Evolutionary conservation across 2,797 vertebrate species (phyloP).

Genomic region (Apodemus agrarius): DNA sequence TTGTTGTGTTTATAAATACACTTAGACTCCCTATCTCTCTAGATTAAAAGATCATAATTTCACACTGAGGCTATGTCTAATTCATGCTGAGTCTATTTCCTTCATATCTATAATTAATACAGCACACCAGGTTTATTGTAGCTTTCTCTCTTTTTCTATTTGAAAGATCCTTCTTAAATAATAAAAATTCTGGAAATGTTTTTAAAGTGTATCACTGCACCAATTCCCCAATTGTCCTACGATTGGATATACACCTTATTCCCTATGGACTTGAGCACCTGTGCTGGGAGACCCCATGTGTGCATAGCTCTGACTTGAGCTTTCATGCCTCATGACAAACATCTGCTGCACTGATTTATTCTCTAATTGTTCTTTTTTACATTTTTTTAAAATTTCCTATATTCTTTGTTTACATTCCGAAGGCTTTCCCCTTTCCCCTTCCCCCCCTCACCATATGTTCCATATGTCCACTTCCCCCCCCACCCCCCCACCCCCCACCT

Average conservation of each 20-base stretch:
- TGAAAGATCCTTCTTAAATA: background rate
- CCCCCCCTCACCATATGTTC: too few relatives aligned
- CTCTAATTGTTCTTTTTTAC: too few relatives aligned
- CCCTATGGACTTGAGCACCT: too few relatives aligned
- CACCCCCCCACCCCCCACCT: too few relatives aligned
- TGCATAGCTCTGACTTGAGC: background rate
- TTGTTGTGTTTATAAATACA: background rate
- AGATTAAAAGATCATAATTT: background rate
- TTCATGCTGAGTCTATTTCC: background rate
- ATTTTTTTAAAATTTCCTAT: too few relatives aligned
- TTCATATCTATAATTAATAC: background rate
- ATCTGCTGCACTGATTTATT: background rate
- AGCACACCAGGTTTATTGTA: background rate
- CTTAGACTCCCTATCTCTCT: background rate
- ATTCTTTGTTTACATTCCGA: too few relatives aligned
- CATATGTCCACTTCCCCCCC: too few relatives aligned
- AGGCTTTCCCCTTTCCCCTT: too few relatives aligned
- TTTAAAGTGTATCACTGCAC: background rate
- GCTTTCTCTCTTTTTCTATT: background rate
- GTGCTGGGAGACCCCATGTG: too few relatives aligned
- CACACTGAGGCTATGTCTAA: background rate
- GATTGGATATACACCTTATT: background rate
- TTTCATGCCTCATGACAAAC: background rate
- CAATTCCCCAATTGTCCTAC: background rate
- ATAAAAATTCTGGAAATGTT: background rate